Percentiles rank a stretch among this genome's conserved stretches.
Conservation (phyloP, 1,140 invertebrate genomes). For the Caenorhabditis tropicalis region DNA sequence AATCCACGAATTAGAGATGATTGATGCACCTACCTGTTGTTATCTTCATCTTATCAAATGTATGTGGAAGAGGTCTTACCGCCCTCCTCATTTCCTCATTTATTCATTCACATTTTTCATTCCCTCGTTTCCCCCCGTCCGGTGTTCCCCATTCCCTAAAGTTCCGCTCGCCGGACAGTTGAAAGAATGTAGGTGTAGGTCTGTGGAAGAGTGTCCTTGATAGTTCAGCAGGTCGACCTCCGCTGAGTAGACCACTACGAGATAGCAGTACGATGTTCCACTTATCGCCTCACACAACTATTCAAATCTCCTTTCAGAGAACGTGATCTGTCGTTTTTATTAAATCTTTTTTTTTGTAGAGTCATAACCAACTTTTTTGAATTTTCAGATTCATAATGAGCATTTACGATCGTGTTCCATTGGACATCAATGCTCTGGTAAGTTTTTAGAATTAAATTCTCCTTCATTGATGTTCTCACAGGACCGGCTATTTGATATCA, state of each 20-base stretch:
- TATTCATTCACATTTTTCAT: not conserved
- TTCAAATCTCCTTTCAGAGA: not conserved
- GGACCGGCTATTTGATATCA: not conserved
- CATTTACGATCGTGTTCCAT: conserved; percentile 32
- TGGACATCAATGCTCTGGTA: not conserved
- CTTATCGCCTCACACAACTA: not conserved
- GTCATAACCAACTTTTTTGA: not conserved
- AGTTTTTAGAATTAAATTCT: not conserved
- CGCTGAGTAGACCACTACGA: conserved; percentile 30
- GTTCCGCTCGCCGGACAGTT: not conserved
- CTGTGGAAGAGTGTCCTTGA: not conserved
- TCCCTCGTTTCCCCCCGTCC: not conserved
- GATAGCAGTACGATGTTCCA: not conserved
- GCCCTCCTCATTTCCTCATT: not conserved
- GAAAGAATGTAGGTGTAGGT: not conserved
- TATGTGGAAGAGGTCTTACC: not conserved
- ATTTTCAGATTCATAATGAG: not conserved
- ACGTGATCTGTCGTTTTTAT: not conserved
- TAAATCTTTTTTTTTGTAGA: not conserved
- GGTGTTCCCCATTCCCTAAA: not conserved
- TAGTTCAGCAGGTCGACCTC: conserved; percentile 29
- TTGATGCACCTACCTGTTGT: conserved; percentile 29
- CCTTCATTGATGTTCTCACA: not conserved
- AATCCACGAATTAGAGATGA: conserved; percentile 7
- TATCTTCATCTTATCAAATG: not conserved